Percentiles rank a stretch among this genome's conserved stretches.
phyloP scores from a whole-genome alignment of 2,113 vertebrate species.

The Rostratula benghalensis region DNA sequence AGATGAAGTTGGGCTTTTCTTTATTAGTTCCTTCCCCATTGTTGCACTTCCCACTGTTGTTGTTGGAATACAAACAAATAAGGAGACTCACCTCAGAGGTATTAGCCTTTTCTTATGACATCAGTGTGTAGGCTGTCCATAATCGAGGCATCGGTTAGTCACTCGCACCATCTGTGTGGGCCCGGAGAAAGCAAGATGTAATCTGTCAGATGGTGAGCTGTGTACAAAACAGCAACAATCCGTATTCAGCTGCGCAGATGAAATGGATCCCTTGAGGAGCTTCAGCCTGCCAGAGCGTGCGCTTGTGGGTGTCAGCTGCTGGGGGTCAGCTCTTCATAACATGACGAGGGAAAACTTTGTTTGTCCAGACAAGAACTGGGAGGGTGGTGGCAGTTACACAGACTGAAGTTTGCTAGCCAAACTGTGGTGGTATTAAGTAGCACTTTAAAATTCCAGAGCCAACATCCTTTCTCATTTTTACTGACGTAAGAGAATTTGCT shows the following conservation, averaged over 20 bases:
- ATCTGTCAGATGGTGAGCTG: neutral
- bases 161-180: slow-evolving; percentile 68
- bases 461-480: neutral
- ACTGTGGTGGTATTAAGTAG: neutral
- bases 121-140: slow-evolving; percentile 57
- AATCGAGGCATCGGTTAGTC: slow-evolving; percentile 60
- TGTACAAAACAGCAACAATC: neutral
- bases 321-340: neutral
- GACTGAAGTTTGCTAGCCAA: neutral
- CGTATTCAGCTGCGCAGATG: neutral
- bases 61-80: slow-evolving; percentile 10
- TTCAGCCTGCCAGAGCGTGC: neutral
- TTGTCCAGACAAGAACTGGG: neutral
- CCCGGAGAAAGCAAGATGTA: slow-evolving; percentile 4
- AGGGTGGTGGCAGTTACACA: neutral
- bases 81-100: slow-evolving; percentile 32
- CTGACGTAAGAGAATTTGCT: neutral
- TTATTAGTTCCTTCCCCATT: neutral
- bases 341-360: neutral
- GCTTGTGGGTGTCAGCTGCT: neutral
- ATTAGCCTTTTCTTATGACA: slow-evolving; percentile 54
- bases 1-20: neutral
- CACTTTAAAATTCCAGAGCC: neutral
- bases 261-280: neutral
- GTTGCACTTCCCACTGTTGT: slow-evolving; percentile 6